Evolutionary conservation across 2,797 vertebrate genomes (phyloP).

Genomic region (Bovichtus diacanthus): DNA sequence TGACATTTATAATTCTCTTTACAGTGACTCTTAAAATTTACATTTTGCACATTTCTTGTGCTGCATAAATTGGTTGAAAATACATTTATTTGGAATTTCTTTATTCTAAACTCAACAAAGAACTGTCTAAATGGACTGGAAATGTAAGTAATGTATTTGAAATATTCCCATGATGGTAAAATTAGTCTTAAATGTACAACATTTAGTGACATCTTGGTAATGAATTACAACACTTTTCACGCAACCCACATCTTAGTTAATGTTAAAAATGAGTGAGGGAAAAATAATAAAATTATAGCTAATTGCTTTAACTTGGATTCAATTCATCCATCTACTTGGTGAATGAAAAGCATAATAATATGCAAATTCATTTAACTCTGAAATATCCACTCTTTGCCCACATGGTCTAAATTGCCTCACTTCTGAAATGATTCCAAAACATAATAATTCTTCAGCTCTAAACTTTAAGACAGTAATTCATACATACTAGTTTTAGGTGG

Average conservation of each 20-base stretch:
- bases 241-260: background rate
- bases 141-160: background rate
- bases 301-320: background rate
- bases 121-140: background rate
- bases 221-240: background rate
- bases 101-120: background rate
- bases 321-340: background rate
- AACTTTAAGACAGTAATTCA: background rate
- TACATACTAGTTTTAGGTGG: background rate
- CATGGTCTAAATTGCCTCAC: background rate
- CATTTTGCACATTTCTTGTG: background rate
- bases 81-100: constrained; percentile 10
- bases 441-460: background rate
- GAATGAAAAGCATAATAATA: background rate
- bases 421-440: background rate
- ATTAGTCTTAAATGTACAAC: background rate
- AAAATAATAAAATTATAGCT: background rate
- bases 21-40: constrained; percentile 6
- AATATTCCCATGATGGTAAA: background rate
- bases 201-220: background rate
- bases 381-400: background rate
- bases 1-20: background rate
- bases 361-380: background rate
- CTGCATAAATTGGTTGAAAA: background rate
- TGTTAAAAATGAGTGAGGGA: background rate